Base-by-base conservation (phyloP, 2,888 invertebrate genomes). In the Drosophila colorata region DNA sequence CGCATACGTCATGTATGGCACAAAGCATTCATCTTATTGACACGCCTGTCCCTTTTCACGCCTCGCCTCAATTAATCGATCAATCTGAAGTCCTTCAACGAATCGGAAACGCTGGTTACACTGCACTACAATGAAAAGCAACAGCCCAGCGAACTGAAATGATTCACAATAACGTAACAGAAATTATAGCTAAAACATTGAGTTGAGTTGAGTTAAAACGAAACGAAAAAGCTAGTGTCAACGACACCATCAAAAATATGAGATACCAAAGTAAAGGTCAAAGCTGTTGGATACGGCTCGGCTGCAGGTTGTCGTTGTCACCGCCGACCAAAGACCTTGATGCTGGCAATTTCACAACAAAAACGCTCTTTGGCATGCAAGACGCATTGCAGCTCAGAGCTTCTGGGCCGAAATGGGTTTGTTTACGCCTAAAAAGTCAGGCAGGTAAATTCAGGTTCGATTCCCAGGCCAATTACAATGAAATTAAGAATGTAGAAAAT, bases 131-230 rank as follows among this genome's bases (percentile, higher is more conserved):
- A 40, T 47, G 35, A 46, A 56, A 9, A 16, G 9, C 52, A 52
- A 28, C 11, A 38, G 4, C 40, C 47, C 25, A n/a, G 28, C 23
- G 41, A 38, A 25, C 28, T 18, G 40, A 40, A 41, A 68, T 88
- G 89, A 89, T 67, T 85, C 86, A 89, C 33, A 53, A 74, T 85
- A 87, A 85, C 84, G 87, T 74, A 76, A 88, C 67, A 43, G 35
- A 48, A 76, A 61, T 67, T 52, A 68, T 53, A 57, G 67, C 55
- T 48, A 61, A 67, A 60, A 16, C 55, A 63, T 57, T 69, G 46
- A 65, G 44, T 47, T 80, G 64, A 75, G 58, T 57, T 69, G 46
- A 65, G 44, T 47, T 80, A 61, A 75, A 58, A 70, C 58, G 48
- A 55, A 66, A 56, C 51, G 8, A 64, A 55, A 60, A 44, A n/a